Evolutionary conservation across 2,113 vertebrate genomes (phyloP).

Genomic region (Thunnus maccoyii): DNA sequence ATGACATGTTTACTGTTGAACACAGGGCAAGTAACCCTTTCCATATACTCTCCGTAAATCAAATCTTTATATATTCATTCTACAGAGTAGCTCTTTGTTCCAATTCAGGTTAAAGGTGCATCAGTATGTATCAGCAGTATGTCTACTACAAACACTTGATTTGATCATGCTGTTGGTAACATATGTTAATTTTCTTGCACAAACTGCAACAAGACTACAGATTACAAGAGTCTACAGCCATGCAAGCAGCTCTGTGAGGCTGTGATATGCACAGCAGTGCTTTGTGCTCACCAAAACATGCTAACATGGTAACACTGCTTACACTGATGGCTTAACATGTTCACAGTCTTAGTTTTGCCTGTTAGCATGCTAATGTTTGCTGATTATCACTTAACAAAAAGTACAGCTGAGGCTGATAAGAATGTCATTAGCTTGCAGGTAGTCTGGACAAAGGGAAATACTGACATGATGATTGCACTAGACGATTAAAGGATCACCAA

Average conservation of each 20-base stretch:
- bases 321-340: background rate
- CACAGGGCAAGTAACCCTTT: background rate
- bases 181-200: background rate
- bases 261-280: too few species aligned
- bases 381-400: too few species aligned
- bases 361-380: background rate
- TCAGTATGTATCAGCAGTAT: background rate
- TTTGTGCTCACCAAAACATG: too few species aligned
- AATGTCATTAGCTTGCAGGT: too few species aligned
- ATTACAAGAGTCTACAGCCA: too few species aligned
- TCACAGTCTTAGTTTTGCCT: background rate
- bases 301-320: too few species aligned
- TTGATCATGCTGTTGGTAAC: background rate
- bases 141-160: background rate
- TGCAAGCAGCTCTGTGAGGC: too few species aligned
- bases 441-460: too few species aligned
- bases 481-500: too few species aligned
- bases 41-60: background rate
- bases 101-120: slow-evolving; percentile 9
- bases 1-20: background rate
- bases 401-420: too few species aligned
- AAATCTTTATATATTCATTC: slow-evolving; percentile 9
- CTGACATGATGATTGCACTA: too few species aligned
- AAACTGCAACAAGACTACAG: too few species aligned
- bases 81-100: background rate